These are phyloP conservation scores for Peucedramus taeniatus DNA, from an alignment of 2,113 vertebrate genomes.

Conservation along the genomic window DNA sequence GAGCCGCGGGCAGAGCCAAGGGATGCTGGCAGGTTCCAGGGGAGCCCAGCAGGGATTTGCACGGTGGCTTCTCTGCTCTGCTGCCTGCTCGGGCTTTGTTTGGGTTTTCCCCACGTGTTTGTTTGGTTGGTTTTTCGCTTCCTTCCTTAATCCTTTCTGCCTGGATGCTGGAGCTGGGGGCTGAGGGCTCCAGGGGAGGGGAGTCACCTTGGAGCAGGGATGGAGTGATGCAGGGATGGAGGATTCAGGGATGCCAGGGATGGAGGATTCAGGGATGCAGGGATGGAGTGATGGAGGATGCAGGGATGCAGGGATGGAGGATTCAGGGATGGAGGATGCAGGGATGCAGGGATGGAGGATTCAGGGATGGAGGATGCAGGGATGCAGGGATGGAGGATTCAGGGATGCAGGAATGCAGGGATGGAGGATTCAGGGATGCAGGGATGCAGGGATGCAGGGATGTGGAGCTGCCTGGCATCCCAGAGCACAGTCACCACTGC, in stretches of 20 bases:
- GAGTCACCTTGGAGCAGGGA: not conserved
- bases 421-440: not conserved
- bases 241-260: no score
- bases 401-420: not conserved
- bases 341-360: not conserved
- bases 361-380: not conserved
- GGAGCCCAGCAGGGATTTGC: not conserved
- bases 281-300: not conserved
- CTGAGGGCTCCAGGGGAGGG: rapidly evolving
- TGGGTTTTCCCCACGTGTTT: conserved; percentile 4
- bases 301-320: rapidly evolving
- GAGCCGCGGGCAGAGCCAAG: not conserved
- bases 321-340: not conserved
- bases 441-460: not conserved
- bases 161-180: not conserved
- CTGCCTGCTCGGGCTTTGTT: not conserved
- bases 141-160: conserved; percentile 26
- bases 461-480: rapidly evolving
- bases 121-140: not conserved
- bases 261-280: not conserved
- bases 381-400: no score
- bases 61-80: not conserved
- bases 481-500: rapidly evolving
- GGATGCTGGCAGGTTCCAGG: not conserved
- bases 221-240: not conserved